Evolutionary conservation across 2,888 invertebrate genomes (phyloP).

Genomic region (Esperia sulphurella): DNA sequence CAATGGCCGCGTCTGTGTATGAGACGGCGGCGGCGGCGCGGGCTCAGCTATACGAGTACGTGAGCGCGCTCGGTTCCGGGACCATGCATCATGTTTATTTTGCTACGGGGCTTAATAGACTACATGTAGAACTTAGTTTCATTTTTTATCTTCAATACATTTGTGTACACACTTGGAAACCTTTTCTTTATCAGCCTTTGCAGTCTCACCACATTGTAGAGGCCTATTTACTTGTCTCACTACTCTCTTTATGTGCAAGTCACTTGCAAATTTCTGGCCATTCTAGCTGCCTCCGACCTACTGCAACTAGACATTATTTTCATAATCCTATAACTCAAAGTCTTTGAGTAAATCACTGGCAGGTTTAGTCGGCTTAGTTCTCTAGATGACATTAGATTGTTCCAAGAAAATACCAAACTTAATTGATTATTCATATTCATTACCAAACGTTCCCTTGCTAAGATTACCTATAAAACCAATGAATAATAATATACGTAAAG

Average conservation of each 20-base stretch:
- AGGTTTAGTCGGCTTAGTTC: neutral
- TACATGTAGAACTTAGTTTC: neutral
- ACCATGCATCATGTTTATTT: slow-evolving; percentile 30
- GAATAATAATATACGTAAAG: slow-evolving; percentile 57
- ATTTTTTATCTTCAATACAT: neutral
- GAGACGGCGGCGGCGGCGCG: slow-evolving; percentile 5
- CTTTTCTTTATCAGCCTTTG: too few relatives aligned
- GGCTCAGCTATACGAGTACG: slow-evolving; percentile 8
- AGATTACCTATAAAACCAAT: slow-evolving; percentile 43
- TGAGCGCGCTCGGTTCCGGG: slow-evolving; percentile 37
- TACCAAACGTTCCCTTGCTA: slow-evolving; percentile 23
- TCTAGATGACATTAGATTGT: neutral
- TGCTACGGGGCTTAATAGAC: neutral
- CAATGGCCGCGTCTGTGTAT: slow-evolving; percentile 44
- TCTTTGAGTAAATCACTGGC: neutral
- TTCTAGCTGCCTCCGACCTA: too few relatives aligned
- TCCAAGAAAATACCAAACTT: slow-evolving; percentile 1
- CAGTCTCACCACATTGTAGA: neutral
- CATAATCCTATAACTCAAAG: neutral
- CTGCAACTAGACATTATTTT: neutral
- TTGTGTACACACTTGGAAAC: too few relatives aligned
- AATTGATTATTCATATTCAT: slow-evolving; percentile 15
- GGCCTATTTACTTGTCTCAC: too few relatives aligned
- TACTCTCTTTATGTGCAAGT: too few relatives aligned
- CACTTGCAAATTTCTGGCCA: too few relatives aligned